phyloP scores from a whole-genome alignment of 2,888 invertebrate genomes.

The Nomada fabriciana region DNA sequence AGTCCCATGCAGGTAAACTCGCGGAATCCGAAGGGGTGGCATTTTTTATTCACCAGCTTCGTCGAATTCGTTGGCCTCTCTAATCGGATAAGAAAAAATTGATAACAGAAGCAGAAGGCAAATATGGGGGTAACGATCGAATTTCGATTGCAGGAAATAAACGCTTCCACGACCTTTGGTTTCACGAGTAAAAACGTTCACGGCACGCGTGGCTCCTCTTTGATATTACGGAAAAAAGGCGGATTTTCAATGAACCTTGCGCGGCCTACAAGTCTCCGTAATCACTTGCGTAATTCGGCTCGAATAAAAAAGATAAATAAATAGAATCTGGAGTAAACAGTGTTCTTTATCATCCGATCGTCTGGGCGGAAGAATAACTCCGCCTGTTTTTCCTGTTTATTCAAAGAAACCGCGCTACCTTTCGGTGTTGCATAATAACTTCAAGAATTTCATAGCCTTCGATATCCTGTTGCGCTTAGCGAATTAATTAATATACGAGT shows the following conservation, averaged over 20 bases:
- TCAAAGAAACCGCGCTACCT: neutral
- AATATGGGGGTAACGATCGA: neutral
- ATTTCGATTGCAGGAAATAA: slow-evolving; percentile 51
- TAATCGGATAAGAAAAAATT: neutral
- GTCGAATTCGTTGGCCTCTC: too few relatives aligned
- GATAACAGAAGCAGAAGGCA: neutral
- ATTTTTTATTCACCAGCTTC: too few relatives aligned
- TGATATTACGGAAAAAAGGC: slow-evolving; percentile 4
- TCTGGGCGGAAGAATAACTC: slow-evolving; percentile 21
- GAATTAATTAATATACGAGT: too few relatives aligned
- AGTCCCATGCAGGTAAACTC: neutral
- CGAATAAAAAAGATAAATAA: slow-evolving; percentile 53
- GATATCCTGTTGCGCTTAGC: too few relatives aligned
- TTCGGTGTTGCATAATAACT: neutral
- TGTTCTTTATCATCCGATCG: slow-evolving; percentile 31
- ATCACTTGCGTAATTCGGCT: slow-evolving; percentile 35
- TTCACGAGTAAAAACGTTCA: slow-evolving; percentile 13
- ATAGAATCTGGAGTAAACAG: slow-evolving; percentile 41
- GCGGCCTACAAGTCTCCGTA: slow-evolving; percentile 11
- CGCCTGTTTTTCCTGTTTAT: neutral
- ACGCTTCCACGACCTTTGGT: slow-evolving; percentile 41
- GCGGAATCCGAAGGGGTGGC: too few relatives aligned
- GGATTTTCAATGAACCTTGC: slow-evolving; percentile 25
- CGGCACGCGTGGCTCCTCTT: slow-evolving; percentile 36
- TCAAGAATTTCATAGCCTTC: too few relatives aligned